Evolutionary conservation across 1,140 invertebrate genomes (phyloP), one percentile per base, ranked within the genome.

Genomic region (Zaprionus ghesquierei): DNA sequence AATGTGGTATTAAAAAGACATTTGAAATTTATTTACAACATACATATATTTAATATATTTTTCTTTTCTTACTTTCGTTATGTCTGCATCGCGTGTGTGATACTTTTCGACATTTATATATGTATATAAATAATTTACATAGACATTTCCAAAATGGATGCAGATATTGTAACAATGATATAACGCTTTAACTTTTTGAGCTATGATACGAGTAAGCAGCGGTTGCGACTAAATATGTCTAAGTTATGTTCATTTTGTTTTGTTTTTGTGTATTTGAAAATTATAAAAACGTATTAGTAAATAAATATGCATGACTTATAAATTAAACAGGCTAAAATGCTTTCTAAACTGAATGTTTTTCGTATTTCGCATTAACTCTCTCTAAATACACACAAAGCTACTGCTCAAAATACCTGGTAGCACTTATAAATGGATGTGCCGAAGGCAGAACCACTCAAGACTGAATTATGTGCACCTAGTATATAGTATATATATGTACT

Each of bases 291-390:
- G 31, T 41, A 41, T 62, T 59, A 55, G 55, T 71, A 68, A 77
- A 86, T 87, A 87, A 87, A 87, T 87, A 87, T 70, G 69, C 76
- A 46, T 69, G 63, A 22, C 80, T 79, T 84, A 84, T 31, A 69
- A 86, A 79, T 35, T 66, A 78, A 76, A 64, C 55, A 44, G 53
- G 65, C 56, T 82, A 72, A 61, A 74, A 75, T 78, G 64, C 65
- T 86, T 75, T 62, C 53, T 62, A 50, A 76, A 82, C 78, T 80
- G 79, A 84, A 79, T 84, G 71, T 74, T 72, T 74, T 75, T 71
- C 56, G 59, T 63, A 78, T 62, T 65, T 69, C 60, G 64, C 75
- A 60, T 46, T 31, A 46, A 60, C 20, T 12, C 15, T 29, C 9
- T 22, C n/a, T 69, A 54, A 60, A 63, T 59, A 75, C 53, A 77